Evolutionary conservation across 2,113 vertebrate species (phyloP).

Genomic region (Sorex araneus): DNA sequence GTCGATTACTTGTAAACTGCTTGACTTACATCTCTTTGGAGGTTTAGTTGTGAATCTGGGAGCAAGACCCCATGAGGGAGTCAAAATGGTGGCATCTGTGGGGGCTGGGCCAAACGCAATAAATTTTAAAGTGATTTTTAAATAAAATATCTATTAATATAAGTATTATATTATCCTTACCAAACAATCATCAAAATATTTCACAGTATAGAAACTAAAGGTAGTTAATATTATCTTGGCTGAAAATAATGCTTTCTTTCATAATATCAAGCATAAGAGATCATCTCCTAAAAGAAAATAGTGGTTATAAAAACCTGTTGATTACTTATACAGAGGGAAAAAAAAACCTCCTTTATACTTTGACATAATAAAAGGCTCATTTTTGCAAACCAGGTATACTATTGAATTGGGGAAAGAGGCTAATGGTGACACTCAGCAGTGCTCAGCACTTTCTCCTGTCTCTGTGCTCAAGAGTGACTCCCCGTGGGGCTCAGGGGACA

Average conservation of each 20-base stretch:
- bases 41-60: too few relatives aligned
- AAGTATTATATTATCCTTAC: slow-evolving; percentile 9
- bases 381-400: background rate
- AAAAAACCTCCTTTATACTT: background rate
- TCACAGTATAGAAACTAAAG: background rate
- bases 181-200: slow-evolving; percentile 38
- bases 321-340: background rate
- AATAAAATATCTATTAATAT: background rate
- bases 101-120: too few relatives aligned
- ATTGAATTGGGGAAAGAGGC: too few relatives aligned
- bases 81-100: too few relatives aligned
- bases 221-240: slow-evolving; percentile 41
- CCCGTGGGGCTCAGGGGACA: too few relatives aligned
- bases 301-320: background rate
- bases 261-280: background rate
- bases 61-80: too few relatives aligned
- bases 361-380: background rate
- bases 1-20: too few relatives aligned
- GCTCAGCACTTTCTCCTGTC: too few relatives aligned
- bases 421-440: too few relatives aligned
- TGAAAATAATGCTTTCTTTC: slow-evolving; percentile 23
- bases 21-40: too few relatives aligned
- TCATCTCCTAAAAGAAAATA: background rate
- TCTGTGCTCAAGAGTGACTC: too few relatives aligned
- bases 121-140: background rate